Conservation (phyloP, 2,113 vertebrate species). For the Cryptomyrus ogoouensis region DNA sequence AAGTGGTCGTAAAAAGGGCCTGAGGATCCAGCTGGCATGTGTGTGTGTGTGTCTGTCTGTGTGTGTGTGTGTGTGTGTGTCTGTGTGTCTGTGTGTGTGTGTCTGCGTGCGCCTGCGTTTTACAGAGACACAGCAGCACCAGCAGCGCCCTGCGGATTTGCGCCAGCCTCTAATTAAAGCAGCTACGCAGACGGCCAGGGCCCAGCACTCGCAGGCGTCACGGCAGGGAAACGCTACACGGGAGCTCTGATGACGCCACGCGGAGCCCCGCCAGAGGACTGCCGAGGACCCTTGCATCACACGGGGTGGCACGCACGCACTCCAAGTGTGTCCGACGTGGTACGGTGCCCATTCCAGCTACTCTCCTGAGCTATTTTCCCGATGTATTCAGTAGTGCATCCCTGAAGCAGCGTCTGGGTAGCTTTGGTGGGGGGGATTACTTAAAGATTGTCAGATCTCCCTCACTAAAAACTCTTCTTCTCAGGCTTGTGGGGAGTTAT, state of each 20-base stretch:
- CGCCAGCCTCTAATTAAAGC: constrained; percentile 45
- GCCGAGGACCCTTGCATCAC: not conserved
- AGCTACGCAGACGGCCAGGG: constrained; percentile 27
- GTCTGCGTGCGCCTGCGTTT: not conserved
- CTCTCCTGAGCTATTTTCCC: not conserved
- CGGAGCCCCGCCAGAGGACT: not conserved
- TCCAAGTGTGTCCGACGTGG: not conserved
- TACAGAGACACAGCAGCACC: constrained; percentile 8
- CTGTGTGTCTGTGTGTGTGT: not conserved
- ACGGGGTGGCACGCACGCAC: not conserved
- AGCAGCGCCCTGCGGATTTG: constrained; percentile 29
- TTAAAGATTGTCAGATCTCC: not conserved
- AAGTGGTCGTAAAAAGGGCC: not conserved
- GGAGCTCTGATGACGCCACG: not conserved
- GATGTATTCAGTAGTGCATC: not conserved
- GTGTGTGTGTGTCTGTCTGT: not conserved
- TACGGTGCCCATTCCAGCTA: not conserved
- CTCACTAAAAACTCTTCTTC: not conserved
- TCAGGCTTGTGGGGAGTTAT: not conserved
- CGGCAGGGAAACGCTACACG: not conserved
- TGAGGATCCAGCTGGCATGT: not conserved
- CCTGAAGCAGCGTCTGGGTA: not conserved
- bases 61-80: not conserved
- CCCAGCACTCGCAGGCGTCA: not conserved
- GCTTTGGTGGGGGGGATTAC: not conserved